Evolutionary conservation across 2,113 vertebrate species (phyloP).

Genomic region (Murina feae): DNA sequence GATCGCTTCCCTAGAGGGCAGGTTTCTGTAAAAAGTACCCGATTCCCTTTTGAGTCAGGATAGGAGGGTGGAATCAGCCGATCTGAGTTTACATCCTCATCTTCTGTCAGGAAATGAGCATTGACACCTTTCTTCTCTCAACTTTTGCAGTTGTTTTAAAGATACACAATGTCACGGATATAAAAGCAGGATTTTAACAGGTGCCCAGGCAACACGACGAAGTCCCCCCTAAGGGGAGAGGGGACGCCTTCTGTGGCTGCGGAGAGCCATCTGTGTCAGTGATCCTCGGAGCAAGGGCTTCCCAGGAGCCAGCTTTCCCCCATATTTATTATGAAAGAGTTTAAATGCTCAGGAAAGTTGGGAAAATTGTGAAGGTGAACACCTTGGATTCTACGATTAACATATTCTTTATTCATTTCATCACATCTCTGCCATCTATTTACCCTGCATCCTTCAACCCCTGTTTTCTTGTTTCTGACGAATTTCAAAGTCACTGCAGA

Average conservation of each 20-base stretch:
- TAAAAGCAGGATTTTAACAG: too few relatives aligned
- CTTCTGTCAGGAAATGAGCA: background rate
- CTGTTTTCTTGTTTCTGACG: background rate
- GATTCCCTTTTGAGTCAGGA: background rate
- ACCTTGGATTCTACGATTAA: background rate
- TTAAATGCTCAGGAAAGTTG: background rate
- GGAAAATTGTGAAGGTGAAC: background rate
- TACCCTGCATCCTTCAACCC: background rate
- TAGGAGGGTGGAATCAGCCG: background rate
- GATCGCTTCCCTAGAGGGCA: too few relatives aligned
- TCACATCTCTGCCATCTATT: background rate
- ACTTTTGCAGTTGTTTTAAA: background rate
- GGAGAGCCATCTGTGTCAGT: accelerated
- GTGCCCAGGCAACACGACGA: background rate
- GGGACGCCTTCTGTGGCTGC: accelerated
- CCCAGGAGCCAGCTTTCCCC: too few relatives aligned
- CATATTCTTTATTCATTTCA: accelerated
- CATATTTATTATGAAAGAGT: background rate
- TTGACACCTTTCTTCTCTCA: accelerated
- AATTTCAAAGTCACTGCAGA: background rate
- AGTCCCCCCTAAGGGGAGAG: background rate
- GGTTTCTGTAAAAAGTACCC: background rate
- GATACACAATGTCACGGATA: accelerated
- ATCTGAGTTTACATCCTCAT: too few relatives aligned
- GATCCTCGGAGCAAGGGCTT: background rate